A percentile compares a stretch with the other conserved stretches of the same genome.
phyloP scores from a whole-genome alignment of 2,113 vertebrate genomes.

The Lichenostomus cassidix region DNA sequence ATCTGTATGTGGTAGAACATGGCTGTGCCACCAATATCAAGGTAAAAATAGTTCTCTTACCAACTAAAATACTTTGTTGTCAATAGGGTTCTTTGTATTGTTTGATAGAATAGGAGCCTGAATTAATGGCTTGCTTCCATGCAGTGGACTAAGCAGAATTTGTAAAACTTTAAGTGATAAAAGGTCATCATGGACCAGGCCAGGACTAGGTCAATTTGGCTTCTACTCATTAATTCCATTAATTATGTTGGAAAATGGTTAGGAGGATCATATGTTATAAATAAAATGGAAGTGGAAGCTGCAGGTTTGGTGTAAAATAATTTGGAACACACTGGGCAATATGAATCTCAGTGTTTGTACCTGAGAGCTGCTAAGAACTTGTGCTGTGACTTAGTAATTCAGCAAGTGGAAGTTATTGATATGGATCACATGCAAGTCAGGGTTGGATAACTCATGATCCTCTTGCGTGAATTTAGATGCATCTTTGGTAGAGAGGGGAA shows the following conservation, averaged over 20 bases:
- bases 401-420: not conserved
- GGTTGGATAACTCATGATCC: not conserved
- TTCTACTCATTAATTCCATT: not conserved
- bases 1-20: slow-evolving; percentile 93
- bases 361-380: not conserved
- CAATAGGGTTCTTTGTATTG: not conserved
- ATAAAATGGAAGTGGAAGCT: not conserved
- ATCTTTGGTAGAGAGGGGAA: not conserved
- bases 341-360: not conserved
- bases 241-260: not conserved
- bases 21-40: slow-evolving; percentile 94
- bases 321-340: not conserved
- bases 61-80: not conserved
- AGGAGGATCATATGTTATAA: not conserved
- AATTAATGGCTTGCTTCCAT: not conserved
- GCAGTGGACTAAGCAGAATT: not conserved
- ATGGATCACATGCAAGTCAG: not conserved
- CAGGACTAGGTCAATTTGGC: not conserved
- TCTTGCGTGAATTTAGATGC: not conserved
- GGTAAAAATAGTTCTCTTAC: slow-evolving; percentile 64
- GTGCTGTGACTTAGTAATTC: not conserved
- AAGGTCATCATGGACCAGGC: not conserved
- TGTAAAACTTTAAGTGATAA: not conserved
- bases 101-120: not conserved
- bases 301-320: not conserved